phyloP scores from a whole-genome alignment of 2,888 invertebrate genomes.

The Brenthis ino region DNA sequence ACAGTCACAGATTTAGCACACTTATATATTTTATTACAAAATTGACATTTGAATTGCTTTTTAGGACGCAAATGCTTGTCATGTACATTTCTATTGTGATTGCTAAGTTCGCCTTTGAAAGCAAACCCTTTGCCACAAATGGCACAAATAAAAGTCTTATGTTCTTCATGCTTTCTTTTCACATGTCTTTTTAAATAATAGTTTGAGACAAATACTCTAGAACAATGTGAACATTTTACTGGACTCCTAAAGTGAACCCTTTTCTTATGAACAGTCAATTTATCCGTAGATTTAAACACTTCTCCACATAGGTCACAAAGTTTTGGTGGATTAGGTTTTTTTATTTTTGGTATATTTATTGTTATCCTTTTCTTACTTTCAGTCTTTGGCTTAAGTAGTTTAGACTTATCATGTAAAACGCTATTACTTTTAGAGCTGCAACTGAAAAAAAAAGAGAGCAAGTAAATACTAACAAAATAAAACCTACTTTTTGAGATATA shows the following conservation, averaged over 20 bases:
- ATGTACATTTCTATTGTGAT: constrained; percentile 65
- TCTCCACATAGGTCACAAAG: constrained; percentile 71
- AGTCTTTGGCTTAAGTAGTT: constrained; percentile 39
- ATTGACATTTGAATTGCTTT: constrained; percentile 59
- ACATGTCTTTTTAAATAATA: constrained; percentile 65
- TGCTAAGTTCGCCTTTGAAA: constrained; percentile 59
- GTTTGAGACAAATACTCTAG: constrained; percentile 54
- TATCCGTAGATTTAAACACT: constrained; percentile 56
- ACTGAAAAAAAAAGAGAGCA: constrained; percentile 48
- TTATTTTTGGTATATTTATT: constrained; percentile 43
- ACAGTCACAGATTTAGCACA: constrained; percentile 68
- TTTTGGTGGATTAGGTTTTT: constrained; percentile 48
- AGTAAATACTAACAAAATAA: background rate
- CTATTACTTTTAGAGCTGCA: constrained; percentile 46
- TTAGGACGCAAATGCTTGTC: constrained; percentile 55
- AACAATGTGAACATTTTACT: constrained; percentile 62
- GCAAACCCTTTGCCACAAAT: constrained; percentile 65
- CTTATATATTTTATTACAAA: constrained; percentile 69
- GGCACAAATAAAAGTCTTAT: constrained; percentile 62
- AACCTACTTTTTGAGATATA: no score
- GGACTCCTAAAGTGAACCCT: constrained; percentile 56
- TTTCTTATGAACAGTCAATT: constrained; percentile 56
- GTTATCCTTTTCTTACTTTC: constrained; percentile 43
- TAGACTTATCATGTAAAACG: constrained; percentile 36
- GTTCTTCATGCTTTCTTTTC: constrained; percentile 58